Evolutionary conservation across 2,888 invertebrate genomes (phyloP).

Genomic region (Eupithecia centaureata): DNA sequence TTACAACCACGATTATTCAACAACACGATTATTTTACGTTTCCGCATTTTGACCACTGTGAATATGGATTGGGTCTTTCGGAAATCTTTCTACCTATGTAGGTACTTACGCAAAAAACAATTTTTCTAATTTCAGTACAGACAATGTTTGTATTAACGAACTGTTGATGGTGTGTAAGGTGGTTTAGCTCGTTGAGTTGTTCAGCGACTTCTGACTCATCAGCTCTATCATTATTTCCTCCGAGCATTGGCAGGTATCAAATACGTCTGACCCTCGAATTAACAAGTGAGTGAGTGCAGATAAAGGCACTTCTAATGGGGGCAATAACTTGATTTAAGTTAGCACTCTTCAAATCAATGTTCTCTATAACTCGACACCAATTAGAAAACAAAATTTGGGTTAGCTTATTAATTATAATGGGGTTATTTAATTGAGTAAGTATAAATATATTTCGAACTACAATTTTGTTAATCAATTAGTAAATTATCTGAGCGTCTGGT

Average conservation of each 20-base stretch:
- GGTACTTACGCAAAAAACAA: too few species aligned
- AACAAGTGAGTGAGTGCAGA: conserved; percentile 21
- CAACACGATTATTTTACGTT: background rate
- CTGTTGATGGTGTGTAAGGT: background rate
- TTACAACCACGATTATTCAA: too few species aligned
- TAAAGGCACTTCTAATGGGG: conserved; percentile 19
- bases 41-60: background rate
- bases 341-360: conserved; percentile 26
- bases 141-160: background rate
- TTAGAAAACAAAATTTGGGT: background rate
- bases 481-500: too few species aligned
- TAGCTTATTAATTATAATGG: background rate
- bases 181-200: background rate
- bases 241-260: conserved; percentile 16
- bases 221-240: conserved; percentile 26
- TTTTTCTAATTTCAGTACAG: background rate
- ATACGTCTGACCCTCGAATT: conserved; percentile 24
- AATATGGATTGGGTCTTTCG: background rate
- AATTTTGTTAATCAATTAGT: too few species aligned
- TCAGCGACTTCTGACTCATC: conserved; percentile 14
- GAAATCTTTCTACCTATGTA: too few species aligned
- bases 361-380: background rate
- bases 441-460: too few species aligned
- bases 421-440: background rate
- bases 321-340: conserved; percentile 23